These are phyloP conservation scores for Liodrosophila aerea DNA, from an alignment of 2,888 invertebrate genomes.

Conservation along the genomic window DNA sequence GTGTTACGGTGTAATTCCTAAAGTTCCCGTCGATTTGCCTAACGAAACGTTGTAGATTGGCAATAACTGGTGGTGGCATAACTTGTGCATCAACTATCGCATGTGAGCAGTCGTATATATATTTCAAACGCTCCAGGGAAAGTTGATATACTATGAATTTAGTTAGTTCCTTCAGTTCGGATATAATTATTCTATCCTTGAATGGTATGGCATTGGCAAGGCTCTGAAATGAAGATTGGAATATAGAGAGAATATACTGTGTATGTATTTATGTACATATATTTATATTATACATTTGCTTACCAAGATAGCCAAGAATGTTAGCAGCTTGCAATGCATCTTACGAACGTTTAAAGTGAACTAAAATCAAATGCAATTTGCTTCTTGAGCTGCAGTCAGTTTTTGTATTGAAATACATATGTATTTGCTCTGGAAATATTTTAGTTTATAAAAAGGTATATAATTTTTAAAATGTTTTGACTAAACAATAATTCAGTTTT, in stretches of 20 bases:
- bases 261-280: not conserved
- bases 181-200: constrained; percentile 4
- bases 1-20: not conserved
- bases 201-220: not conserved
- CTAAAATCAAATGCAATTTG: not conserved
- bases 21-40: not conserved
- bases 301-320: constrained; percentile 9
- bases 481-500: too few relatives aligned
- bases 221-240: too few relatives aligned
- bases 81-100: not conserved
- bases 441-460: too few relatives aligned
- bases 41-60: not conserved
- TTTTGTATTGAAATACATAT: too few relatives aligned
- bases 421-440: too few relatives aligned
- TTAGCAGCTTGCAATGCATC: not conserved
- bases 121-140: not conserved
- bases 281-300: not conserved
- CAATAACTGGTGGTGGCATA: not conserved
- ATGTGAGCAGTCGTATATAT: not conserved
- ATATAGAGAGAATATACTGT: too few relatives aligned
- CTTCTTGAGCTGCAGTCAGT: too few relatives aligned
- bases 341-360: constrained; percentile 13
- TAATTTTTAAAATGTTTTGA: too few relatives aligned
- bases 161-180: not conserved
- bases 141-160: not conserved